A percentile compares a stretch with the other conserved stretches of the same genome.
Evolutionary conservation across 2,113 vertebrate genomes (phyloP).

Genomic region (Podarcis cretensis): DNA sequence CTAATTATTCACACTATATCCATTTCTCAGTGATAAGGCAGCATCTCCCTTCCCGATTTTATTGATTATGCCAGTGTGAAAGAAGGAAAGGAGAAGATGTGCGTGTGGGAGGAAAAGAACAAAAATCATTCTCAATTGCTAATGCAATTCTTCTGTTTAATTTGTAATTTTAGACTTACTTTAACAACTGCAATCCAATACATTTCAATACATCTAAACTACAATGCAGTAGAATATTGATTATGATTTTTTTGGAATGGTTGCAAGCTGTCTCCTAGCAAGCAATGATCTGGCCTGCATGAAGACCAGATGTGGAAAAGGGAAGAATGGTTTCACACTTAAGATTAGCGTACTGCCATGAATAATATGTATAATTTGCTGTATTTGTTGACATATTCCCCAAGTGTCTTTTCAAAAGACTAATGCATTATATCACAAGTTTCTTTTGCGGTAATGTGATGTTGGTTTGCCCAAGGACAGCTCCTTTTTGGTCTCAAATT

Average conservation of each 20-base stretch:
- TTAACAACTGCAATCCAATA: constrained; percentile 7
- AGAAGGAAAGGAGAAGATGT: background rate
- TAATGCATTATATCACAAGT: no score
- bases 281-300: background rate
- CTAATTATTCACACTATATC: constrained; percentile 14
- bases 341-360: no score
- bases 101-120: background rate
- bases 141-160: constrained; percentile 17
- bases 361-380: no score
- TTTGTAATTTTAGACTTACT: constrained; percentile 18
- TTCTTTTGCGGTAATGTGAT: no score
- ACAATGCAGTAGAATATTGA: background rate
- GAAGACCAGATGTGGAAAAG: background rate
- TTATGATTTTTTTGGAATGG: constrained; percentile 10
- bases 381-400: no score
- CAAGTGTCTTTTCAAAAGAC: no score
- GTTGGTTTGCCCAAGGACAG: no score
- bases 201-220: constrained; percentile 18
- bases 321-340: background rate
- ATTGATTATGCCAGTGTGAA: background rate
- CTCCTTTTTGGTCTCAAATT: no score
- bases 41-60: background rate
- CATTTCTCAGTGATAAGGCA: background rate
- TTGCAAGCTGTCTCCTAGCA: constrained; percentile 7
- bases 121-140: background rate